Evolutionary conservation across 2,797 vertebrate genomes (phyloP), one percentile per base, ranked within the genome.

Genomic region (Lycodopsis pacificus): DNA sequence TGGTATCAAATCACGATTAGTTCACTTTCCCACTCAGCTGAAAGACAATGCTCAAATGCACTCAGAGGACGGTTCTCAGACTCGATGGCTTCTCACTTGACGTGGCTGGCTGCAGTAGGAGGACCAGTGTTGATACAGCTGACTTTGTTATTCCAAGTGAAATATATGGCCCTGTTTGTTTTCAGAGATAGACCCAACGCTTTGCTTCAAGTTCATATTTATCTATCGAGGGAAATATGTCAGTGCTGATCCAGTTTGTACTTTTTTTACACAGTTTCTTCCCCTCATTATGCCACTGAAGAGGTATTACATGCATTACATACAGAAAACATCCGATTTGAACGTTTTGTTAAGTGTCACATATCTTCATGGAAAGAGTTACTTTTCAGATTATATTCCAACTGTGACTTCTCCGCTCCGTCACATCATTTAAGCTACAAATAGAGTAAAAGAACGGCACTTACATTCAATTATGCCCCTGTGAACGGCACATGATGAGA

Each of bases 81-180:
- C 88, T 81, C 76, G 83, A 90, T 84, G 82, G 80, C 90, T 86
- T 94, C 89, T 91, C 59, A 88, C 80, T 90, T 91, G 83, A 92
- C 82, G 87, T 93, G 89, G 85, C 93, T 89, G 93, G 92, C 93
- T 94, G 92, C 91, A 93, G 93, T 93, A 95, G 89, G 92, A 95
- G 95, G 95, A 95, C 87, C 94, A 92, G 80, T 96, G 94, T 97
- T 97, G 96, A 94, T 93, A 96, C 97, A 97, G 97, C 96, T 97
- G 97, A 97, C 94, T 89, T 92, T 95, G 95, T 95, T 96, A 94
- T 95, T 94, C 89, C 91, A 94, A 93, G 89, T 90, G 91, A 93
- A 94, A 95, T 94, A 95, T 96, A 94, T 95, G 92, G 93, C 89
- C 84, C 89, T 96, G 95, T 96, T 96, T 96, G 90, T 95, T 96